phyloP scores from a whole-genome alignment of 2,113 vertebrate genomes.

The Toxostoma redivivum region DNA sequence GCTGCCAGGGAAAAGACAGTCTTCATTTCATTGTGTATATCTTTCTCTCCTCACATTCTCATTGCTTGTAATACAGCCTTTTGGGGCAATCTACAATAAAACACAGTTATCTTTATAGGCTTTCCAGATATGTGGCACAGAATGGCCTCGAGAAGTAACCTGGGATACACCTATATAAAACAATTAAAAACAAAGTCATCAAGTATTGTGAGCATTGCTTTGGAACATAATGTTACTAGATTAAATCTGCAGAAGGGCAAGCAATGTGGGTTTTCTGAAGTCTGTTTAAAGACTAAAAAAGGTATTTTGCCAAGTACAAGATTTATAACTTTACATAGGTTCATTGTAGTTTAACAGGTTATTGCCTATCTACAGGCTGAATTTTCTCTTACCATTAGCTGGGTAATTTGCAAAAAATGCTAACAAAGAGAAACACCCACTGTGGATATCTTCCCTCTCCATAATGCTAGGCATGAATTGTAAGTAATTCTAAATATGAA shows the following conservation, averaged over 20 bases:
- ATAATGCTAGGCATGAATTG: not conserved
- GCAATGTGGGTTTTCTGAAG: not conserved
- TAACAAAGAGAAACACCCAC: not conserved
- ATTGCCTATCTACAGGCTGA: not conserved
- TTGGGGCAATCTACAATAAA: constrained; percentile 37
- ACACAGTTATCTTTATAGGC: not conserved
- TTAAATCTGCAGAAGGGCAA: not conserved
- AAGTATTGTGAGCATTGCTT: not conserved
- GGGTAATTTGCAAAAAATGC: not conserved
- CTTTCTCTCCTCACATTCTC: not conserved
- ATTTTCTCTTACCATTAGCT: not conserved
- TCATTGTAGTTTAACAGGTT: not conserved
- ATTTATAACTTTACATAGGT: not conserved
- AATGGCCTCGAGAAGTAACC: constrained; percentile 10
- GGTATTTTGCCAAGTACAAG: not conserved
- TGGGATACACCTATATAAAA: not conserved
- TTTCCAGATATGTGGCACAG: constrained; percentile 7
- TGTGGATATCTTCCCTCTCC: not conserved
- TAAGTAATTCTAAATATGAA: constrained; percentile 7
- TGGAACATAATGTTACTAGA: not conserved
- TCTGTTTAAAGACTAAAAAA: not conserved
- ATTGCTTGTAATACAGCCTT: constrained; percentile 2
- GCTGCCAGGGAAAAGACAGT: constrained; percentile 23
- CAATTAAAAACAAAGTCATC: constrained; percentile 4
- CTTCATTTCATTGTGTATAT: not conserved